A percentile compares a stretch with the other conserved stretches of the same genome.
These are phyloP conservation scores for Phalanger gymnotis DNA, from an alignment of 2,797 vertebrate genomes.

Conservation along the genomic window DNA sequence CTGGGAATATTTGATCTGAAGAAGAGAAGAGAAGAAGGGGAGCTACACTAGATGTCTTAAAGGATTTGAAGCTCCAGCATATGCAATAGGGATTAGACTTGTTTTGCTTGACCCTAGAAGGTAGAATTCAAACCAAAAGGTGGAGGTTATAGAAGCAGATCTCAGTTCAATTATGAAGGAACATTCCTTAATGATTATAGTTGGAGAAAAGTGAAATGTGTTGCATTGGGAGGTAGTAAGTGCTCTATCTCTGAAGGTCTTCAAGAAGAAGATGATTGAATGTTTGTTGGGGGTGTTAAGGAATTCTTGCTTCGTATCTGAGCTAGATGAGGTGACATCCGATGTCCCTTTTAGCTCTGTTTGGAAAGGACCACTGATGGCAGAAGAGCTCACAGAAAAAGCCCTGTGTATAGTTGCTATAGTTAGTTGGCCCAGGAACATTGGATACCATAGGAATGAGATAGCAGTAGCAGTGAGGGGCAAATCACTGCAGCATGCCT, in stretches of 20 bases:
- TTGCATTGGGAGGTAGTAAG: background rate
- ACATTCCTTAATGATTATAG: background rate
- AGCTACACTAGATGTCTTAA: background rate
- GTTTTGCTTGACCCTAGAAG: background rate
- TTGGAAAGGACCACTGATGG: background rate
- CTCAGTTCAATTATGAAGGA: background rate
- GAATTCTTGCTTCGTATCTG: background rate
- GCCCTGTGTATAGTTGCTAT: background rate
- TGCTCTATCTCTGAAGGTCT: background rate
- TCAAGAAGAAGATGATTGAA: background rate
- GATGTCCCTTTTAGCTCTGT: background rate
- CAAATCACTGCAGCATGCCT: background rate
- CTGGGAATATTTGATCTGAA: background rate
- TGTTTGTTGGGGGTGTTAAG: background rate
- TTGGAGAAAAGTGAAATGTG: background rate
- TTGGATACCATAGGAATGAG: background rate
- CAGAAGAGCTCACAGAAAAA: background rate
- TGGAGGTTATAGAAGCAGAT: background rate
- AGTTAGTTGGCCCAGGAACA: background rate
- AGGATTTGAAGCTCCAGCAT: background rate
- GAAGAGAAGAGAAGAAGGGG: background rate
- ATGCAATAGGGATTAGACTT: background rate
- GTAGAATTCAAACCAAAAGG: background rate
- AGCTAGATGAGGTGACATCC: background rate
- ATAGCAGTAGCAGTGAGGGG: background rate